Base-by-base conservation (phyloP, 2,888 invertebrate species). In the Melanostoma scalare region DNA sequence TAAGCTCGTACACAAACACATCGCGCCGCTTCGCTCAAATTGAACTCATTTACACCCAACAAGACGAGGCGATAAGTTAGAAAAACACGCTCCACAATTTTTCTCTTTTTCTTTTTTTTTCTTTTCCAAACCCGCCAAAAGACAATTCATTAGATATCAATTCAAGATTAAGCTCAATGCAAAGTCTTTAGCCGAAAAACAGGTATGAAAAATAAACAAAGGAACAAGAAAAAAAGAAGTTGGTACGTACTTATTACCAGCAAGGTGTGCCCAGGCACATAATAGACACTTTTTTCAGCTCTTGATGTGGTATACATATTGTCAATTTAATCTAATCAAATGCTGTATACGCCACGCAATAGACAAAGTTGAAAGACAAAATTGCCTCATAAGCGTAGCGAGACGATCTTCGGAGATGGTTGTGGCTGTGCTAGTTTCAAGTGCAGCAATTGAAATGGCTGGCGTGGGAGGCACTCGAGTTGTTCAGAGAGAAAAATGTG, bases 81-180 rank as follows among this genome's bases (percentile, higher is more conserved):
- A 48, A 50, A 58, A 44, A 58, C 44, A 35, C 6, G 61, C 65
- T 73, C 48, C 36, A 48, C 48, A 53, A 61, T 50, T 42, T 53
- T n/a, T n/a, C n/a, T n/a, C n/a, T 38, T 42, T 36, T 20, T 20
- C 20, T 20, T 61, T 61, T 36, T 38, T 42, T 36, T 20, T 20
- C 20, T 20, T 61, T 61, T 36, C 20, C 33, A 65, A 53, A 30
- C n/a, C 42, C 52, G 20, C 52, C 33, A 44, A 76, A 73, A 82
- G 56, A 82, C 77, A 82, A 82, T 82, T 82, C 81, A 77, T 82
- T 77, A 82, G 81, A 82, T 77, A 68, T 68, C 72, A 73, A 72
- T 77, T 63, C 61, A 72, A 72, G 68, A 82, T 82, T 72, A 76
- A 72, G 65, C 60, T 65, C 46, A 40, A 67, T 8, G 31, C 30